Conservation (phyloP, 2,113 vertebrate species). For the Melanerpes formicivorus region DNA sequence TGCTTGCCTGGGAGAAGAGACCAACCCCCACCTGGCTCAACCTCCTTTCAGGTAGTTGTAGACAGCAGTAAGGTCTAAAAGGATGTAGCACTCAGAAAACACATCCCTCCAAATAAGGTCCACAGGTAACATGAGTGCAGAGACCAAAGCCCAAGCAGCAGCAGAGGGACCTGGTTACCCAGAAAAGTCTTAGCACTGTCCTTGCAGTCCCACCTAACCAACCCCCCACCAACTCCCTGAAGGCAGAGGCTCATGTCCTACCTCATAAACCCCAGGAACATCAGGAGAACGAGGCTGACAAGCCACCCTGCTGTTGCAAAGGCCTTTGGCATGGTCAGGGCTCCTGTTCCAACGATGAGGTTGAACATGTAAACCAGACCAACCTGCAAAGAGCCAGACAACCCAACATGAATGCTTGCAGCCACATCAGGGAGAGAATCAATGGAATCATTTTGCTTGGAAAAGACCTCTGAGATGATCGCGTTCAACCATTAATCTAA, state of each 20-base stretch:
- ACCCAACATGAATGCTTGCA: background rate
- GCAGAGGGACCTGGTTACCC: background rate
- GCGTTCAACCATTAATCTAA: too few relatives aligned
- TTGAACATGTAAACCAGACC: slow-evolving; percentile 99
- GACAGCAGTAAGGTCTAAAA: too few relatives aligned
- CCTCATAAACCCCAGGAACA: slow-evolving; percentile 96
- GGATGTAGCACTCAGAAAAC: background rate
- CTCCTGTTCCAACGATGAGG: slow-evolving; percentile 95
- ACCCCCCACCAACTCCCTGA: background rate
- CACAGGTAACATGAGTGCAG: background rate
- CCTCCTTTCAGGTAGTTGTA: too few relatives aligned
- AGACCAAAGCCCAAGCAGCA: background rate
- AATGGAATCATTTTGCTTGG: too few relatives aligned
- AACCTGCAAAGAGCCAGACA: slow-evolving; percentile 78
- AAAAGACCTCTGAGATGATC: too few relatives aligned
- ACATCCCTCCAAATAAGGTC: background rate
- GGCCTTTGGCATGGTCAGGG: slow-evolving; percentile 96
- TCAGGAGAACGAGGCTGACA: slow-evolving; percentile 88
- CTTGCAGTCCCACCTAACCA: background rate
- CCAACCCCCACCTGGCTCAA: too few relatives aligned
- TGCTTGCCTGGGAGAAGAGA: too few relatives aligned
- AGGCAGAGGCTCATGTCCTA: slow-evolving; percentile 41
- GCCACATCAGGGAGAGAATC: background rate
- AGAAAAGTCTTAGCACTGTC: background rate
- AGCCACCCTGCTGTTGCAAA: slow-evolving; percentile 94